Percentiles rank a stretch among this genome's conserved stretches.
Evolutionary conservation across 2,888 invertebrate species (phyloP).

Genomic region (Polylopha cassiicola): DNA sequence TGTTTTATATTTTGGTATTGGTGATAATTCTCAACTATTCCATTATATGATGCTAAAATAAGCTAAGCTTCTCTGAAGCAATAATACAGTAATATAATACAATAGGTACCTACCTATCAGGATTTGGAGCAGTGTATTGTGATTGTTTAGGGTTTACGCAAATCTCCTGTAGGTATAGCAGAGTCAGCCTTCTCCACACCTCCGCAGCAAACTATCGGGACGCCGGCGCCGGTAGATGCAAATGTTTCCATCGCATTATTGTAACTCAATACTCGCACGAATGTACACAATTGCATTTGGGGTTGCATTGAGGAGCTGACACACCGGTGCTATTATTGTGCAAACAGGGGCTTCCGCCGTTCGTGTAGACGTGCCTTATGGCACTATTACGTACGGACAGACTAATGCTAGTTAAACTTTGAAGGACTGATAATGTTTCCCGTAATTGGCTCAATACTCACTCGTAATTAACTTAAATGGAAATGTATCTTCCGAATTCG

Average conservation of each 20-base stretch:
- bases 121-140: constrained; percentile 16
- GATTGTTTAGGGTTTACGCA: constrained; percentile 16
- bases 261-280: constrained; percentile 71
- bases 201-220: constrained; percentile 31
- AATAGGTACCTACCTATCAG: constrained; percentile 6
- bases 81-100: constrained; percentile 8
- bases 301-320: constrained; percentile 54
- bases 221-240: constrained; percentile 50
- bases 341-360: constrained; percentile 55
- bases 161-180: constrained; percentile 1
- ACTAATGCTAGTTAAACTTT: constrained; percentile 20
- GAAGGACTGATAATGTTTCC: constrained; percentile 7
- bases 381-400: constrained; percentile 33
- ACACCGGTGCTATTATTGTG: constrained; percentile 56
- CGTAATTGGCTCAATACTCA: background rate
- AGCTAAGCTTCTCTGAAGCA: no score
- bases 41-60: no score
- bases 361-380: constrained; percentile 46
- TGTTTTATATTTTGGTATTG: no score
- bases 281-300: constrained; percentile 74
- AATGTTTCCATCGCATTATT: constrained; percentile 66
- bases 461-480: no score
- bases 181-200: constrained; percentile 23
- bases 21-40: no score
- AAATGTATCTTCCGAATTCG: no score